A percentile compares a stretch with the other conserved stretches of the same genome.
phyloP scores from a whole-genome alignment of 37 sponge, comb jelly and placozoan species.

The Crambe crambe region DNA sequence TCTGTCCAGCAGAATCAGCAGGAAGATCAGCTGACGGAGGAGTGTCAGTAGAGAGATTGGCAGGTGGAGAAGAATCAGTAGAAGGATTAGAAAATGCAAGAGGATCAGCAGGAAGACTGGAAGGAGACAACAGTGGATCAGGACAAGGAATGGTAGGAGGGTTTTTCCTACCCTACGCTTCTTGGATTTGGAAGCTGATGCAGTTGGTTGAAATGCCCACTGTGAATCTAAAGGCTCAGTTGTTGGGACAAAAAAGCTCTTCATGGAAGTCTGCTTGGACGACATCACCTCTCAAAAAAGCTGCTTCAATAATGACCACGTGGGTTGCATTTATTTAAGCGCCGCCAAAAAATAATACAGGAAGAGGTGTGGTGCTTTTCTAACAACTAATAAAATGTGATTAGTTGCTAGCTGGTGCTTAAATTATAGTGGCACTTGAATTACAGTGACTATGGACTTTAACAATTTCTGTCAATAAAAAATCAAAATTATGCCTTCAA shows the following conservation, averaged over 20 bases:
- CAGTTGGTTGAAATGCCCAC: background rate
- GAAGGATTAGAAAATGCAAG: background rate
- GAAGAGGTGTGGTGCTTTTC: constrained; percentile 1
- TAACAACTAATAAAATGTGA: background rate
- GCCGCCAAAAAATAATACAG: constrained; percentile 1
- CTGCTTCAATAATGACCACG: background rate
- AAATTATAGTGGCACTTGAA: constrained; percentile 1
- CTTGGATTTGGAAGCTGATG: background rate
- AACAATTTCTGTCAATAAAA: too few relatives aligned
- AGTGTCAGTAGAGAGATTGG: background rate
- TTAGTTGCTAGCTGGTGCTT: background rate
- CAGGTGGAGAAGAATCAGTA: background rate
- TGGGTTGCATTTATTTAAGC: background rate
- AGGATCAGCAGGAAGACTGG: background rate
- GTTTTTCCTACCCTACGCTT: background rate
- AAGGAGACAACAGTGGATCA: background rate
- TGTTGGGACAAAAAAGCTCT: background rate
- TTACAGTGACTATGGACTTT: background rate
- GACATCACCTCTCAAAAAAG: background rate
- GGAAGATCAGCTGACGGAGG: background rate
- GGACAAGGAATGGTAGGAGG: background rate
- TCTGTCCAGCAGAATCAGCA: background rate
- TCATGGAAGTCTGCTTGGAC: background rate
- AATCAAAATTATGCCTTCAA: too few relatives aligned
- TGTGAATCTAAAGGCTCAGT: background rate